Evolutionary conservation across 2,888 invertebrate genomes (phyloP).

Genomic region (Ophioninae sp.): DNA sequence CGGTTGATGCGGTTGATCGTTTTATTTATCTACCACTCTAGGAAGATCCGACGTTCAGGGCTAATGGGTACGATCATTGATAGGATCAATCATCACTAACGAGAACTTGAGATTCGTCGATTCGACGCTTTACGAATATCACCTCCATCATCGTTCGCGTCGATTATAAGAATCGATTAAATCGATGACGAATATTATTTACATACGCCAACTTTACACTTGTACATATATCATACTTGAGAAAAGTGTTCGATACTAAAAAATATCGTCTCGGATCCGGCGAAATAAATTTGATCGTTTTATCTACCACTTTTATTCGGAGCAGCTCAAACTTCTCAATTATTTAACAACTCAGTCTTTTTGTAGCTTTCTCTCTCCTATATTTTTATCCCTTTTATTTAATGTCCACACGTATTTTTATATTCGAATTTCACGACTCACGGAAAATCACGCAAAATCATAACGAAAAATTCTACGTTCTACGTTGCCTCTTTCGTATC

Average conservation of each 20-base stretch:
- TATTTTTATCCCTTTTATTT: neutral
- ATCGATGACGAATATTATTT: neutral
- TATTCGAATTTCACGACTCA: neutral
- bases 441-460: too few relatives aligned
- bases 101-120: neutral
- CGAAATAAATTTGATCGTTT: neutral
- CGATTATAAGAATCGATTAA: slow-evolving; percentile 13
- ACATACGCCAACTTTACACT: neutral
- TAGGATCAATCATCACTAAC: neutral
- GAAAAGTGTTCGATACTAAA: neutral
- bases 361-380: neutral
- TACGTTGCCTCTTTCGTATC: too few relatives aligned
- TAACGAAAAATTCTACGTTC: too few relatives aligned
- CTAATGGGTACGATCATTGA: neutral
- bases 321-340: neutral
- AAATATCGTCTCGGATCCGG: neutral
- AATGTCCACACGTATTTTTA: neutral
- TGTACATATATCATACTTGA: slow-evolving; percentile 10
- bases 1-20: neutral
- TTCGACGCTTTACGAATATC: slow-evolving; percentile 2
- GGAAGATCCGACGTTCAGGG: neutral
- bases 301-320: neutral
- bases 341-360: neutral
- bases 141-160: neutral
- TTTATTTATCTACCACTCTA: neutral